Evolutionary conservation across 2,113 vertebrate species (phyloP), one percentile per base, ranked within the genome.

Genomic region (Chamaetylas fuelleborni): DNA sequence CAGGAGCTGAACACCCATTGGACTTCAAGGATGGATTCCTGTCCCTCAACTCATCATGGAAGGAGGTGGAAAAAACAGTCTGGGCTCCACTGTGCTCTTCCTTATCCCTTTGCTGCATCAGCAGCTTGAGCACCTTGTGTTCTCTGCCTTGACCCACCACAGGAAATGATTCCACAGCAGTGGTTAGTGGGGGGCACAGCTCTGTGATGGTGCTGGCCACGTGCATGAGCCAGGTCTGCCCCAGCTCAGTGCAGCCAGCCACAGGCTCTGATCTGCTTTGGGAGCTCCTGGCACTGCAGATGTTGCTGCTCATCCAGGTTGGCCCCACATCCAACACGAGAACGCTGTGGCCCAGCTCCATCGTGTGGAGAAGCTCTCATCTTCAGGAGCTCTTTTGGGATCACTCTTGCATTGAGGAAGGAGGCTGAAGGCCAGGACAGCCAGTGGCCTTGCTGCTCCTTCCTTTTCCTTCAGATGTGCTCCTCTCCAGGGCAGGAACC

Each of bases 231-330:
- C 74, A 62, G 36, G 9, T 36, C 36, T 36, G 36, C 36, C 36
- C 36, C 36, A 90, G 1, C 22, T 56, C 31, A 2, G 1, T 9
- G 45, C 38, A 14, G 36, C 54, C 54, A 40, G 0, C 24, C 1
- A 2, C 48, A 71, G 34, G 12, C 61, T 51, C 36, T 23, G 31
- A 28, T 9, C 7, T 22, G 7, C 56, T 43, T 38, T 24, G 53
- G 65, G 61, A 87, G 24, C 18, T 67, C 33, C 19, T 47, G 1
- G 23, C 45, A 6, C 81, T 69, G 53, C 47, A 80, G 53, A 31
- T 54, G 19, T 42, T 36, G 16, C 50, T 54, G 89, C 33, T 28
- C 23, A 6, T 17, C 31, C 23, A 20, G 15, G 47, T 3, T 80
- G 40, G 23, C 20, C 57, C 13, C 38, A 31, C 12, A 5, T 18